Percentiles rank a stretch among this genome's conserved stretches.
Evolutionary conservation across 35 echinoderm and acorn worm genomes (phyloP).

Genomic region (Anneissia japonica): DNA sequence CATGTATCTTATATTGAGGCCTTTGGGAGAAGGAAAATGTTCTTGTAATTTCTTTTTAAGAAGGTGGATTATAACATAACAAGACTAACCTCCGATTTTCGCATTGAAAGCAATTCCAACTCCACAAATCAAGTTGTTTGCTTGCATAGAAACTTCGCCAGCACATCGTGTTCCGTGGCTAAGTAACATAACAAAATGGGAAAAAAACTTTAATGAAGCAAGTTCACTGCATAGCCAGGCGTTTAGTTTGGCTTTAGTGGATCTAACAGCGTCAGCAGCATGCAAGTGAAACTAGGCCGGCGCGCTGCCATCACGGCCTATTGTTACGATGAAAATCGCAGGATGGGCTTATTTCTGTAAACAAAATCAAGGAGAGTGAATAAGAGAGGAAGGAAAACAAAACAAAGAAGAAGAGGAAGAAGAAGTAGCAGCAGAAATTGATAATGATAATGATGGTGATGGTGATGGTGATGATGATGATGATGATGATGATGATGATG

Average conservation of each 20-base stretch:
- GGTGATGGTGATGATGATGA: no score
- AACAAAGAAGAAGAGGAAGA: no score
- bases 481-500: no score
- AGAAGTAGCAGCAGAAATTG: no score
- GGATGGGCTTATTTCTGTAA: neutral
- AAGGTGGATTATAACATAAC: no score
- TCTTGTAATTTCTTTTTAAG: no score
- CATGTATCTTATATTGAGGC: no score
- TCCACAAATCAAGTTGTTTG: conserved; percentile 75
- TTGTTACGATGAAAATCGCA: neutral
- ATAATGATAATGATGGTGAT: no score
- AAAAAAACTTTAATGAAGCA: neutral
- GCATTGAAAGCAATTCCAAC: conserved; percentile 88
- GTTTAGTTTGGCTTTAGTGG: neutral
- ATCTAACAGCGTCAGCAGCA: neutral
- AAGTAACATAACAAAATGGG: neutral
- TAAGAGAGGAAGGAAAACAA: no score
- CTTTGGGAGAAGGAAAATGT: no score
- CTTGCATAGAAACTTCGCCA: conserved; percentile 87
- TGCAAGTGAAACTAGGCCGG: no score
- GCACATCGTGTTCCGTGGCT: conserved; percentile 94
- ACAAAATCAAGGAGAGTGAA: neutral
- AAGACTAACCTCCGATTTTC: conserved; percentile 84
- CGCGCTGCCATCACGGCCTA: neutral
- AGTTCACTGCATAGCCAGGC: neutral